Evolutionary conservation across 2,113 vertebrate species (phyloP).

Genomic region (Bos javanicus): DNA sequence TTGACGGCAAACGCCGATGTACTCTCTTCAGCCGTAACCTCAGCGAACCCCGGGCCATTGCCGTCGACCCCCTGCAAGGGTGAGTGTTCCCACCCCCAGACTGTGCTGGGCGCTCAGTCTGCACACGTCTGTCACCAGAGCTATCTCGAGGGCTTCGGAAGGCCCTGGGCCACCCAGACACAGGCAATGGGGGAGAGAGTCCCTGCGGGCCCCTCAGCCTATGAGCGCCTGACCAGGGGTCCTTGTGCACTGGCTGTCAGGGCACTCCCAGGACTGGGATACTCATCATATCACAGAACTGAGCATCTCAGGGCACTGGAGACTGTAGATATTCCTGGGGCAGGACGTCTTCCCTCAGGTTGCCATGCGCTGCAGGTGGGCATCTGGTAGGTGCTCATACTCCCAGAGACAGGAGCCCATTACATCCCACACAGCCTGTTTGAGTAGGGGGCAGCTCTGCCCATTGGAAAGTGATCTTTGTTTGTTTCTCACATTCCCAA

Average conservation of each 20-base stretch:
- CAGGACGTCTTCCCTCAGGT: background rate
- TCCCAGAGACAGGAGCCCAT: background rate
- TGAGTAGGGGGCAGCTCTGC: background rate
- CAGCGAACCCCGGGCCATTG: conserved; percentile 94
- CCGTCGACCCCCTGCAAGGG: conserved; percentile 94
- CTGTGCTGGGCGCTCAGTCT: background rate
- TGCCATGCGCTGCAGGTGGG: background rate
- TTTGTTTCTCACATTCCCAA: background rate
- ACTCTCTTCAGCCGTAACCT: conserved; percentile 92
- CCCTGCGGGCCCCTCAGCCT: rapidly evolving
- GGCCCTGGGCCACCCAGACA: background rate
- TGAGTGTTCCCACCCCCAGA: conserved; percentile 73
- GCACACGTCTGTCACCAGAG: background rate
- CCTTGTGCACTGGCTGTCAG: background rate
- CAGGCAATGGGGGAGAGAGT: background rate
- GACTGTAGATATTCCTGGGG: background rate
- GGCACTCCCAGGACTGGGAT: background rate
- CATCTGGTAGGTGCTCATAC: background rate
- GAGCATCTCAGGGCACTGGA: background rate
- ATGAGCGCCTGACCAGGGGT: background rate
- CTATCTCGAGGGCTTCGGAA: background rate
- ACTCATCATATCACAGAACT: background rate
- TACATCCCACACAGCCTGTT: background rate
- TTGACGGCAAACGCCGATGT: conserved; percentile 89
- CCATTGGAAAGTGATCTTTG: background rate